phyloP scores from a whole-genome alignment of 1,140 invertebrate genomes.

The Sminthurinus signatus region DNA sequence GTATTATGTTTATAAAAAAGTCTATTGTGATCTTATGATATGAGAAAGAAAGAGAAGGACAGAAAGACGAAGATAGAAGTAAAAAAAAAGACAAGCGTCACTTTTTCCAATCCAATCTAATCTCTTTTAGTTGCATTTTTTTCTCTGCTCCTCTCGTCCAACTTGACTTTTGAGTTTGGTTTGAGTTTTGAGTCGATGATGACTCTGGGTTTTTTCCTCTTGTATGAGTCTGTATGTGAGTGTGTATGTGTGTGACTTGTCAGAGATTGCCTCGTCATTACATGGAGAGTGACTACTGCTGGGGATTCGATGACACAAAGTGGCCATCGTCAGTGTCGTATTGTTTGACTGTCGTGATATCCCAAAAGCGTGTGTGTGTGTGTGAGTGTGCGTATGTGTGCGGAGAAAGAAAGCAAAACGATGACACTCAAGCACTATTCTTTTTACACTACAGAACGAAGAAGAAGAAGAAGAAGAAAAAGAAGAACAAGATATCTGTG shows the following conservation, averaged over 20 bases:
- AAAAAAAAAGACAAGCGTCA: not conserved
- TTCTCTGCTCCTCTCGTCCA: no score
- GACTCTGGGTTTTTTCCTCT: no score
- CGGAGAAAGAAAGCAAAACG: no score
- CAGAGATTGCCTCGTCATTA: conserved; percentile 14
- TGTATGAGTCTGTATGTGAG: not conserved
- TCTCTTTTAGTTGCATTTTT: no score
- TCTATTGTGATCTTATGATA: not conserved
- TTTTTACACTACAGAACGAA: no score
- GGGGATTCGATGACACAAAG: conserved; percentile 16
- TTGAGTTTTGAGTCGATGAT: no score
- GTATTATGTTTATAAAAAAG: no score
- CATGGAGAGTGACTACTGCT: not conserved
- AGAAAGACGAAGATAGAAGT: not conserved
- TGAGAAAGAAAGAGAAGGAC: not conserved
- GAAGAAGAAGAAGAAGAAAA: not conserved
- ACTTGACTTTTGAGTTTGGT: no score
- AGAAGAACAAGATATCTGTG: not conserved
- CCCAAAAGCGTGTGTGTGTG: not conserved
- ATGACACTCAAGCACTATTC: no score
- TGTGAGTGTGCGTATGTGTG: not conserved
- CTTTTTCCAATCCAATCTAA: no score
- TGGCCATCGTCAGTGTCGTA: conserved; percentile 18
- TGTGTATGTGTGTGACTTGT: not conserved
- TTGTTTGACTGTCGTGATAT: conserved; percentile 11